Conservation (phyloP, 2,797 vertebrate species). For the Darevskia nairensis region DNA sequence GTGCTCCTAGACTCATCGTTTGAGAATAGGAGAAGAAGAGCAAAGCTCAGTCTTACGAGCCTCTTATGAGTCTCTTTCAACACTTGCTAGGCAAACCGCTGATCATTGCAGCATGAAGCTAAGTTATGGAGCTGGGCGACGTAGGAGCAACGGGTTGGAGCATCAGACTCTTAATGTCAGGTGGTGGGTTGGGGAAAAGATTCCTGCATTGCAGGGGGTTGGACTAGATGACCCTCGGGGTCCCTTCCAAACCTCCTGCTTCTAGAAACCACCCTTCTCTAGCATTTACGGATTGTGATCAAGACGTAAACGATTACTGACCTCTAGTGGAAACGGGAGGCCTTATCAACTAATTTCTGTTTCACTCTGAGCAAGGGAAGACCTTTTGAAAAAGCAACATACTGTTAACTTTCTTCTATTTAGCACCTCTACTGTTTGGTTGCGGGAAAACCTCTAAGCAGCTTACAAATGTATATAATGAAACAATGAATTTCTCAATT, state of each 20-base stretch:
- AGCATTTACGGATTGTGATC: not conserved
- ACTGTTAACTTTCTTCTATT: too few relatives aligned
- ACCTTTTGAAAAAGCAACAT: not conserved
- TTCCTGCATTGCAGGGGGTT: too few relatives aligned
- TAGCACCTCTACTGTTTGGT: too few relatives aligned
- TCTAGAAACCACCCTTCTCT: not conserved
- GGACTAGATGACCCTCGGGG: too few relatives aligned
- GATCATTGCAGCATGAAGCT: too few relatives aligned
- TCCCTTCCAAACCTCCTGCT: not conserved
- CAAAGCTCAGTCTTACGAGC: not conserved
- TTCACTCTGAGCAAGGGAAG: not conserved
- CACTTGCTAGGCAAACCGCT: not conserved
- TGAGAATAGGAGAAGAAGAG: not conserved
- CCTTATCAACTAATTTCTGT: not conserved
- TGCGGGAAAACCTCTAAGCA: too few relatives aligned
- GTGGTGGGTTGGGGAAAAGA: too few relatives aligned
- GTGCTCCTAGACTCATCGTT: not conserved
- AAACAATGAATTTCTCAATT: too few relatives aligned
- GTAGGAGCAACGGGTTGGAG: not conserved
- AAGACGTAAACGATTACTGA: conserved; percentile 4
- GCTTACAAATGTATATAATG: too few relatives aligned
- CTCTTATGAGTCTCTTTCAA: not conserved
- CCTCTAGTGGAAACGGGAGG: conserved; percentile 29
- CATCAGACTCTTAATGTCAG: too few relatives aligned
- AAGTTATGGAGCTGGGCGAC: not conserved